phyloP scores from a whole-genome alignment of 2,797 vertebrate species.

The Galaxias olidus region DNA sequence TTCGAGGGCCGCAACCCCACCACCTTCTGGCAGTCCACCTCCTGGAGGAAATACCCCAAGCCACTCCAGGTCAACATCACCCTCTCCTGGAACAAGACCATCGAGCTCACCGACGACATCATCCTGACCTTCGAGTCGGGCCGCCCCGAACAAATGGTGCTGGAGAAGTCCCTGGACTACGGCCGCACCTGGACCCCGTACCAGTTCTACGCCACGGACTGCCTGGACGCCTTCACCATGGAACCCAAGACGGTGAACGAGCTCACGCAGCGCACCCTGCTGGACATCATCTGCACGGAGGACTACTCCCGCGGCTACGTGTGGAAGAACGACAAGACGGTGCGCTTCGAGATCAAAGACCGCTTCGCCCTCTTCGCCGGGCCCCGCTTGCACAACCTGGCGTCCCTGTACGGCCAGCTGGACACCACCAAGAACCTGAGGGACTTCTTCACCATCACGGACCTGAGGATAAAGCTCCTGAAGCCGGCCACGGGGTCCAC shows the following conservation, averaged over 20 bases:
- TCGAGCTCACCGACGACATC: conserved; percentile 97
- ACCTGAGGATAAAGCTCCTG: conserved; percentile 92
- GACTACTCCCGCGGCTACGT: conserved; percentile 95
- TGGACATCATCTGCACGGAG: conserved; percentile 99
- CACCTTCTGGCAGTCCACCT: conserved; percentile 96
- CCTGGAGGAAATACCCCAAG: conserved; percentile 95
- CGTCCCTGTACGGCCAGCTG: conserved; percentile 95
- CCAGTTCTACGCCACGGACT: conserved; percentile 97
- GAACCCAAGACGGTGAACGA: conserved; percentile 92
- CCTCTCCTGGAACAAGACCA: conserved; percentile 97
- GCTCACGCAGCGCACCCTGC: conserved; percentile 88
- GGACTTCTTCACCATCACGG: conserved; percentile 98
- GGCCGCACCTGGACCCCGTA: conserved; percentile 97
- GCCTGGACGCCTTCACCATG: conserved; percentile 96
- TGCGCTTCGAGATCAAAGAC: conserved; percentile 98
- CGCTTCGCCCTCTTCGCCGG: conserved; percentile 96
- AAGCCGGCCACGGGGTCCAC: conserved; percentile 94
- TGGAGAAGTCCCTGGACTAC: conserved; percentile 96
- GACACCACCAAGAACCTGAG: conserved; percentile 97
- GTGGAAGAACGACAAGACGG: conserved; percentile 94
- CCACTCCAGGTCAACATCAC: conserved; percentile 95
- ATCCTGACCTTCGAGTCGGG: conserved; percentile 96
- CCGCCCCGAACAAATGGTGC: conserved; percentile 95
- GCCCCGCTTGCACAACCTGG: conserved; percentile 95
- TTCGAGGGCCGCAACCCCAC: conserved; percentile 94